Conservation (phyloP, 2,888 invertebrate genomes). For the Patella caerulea region DNA sequence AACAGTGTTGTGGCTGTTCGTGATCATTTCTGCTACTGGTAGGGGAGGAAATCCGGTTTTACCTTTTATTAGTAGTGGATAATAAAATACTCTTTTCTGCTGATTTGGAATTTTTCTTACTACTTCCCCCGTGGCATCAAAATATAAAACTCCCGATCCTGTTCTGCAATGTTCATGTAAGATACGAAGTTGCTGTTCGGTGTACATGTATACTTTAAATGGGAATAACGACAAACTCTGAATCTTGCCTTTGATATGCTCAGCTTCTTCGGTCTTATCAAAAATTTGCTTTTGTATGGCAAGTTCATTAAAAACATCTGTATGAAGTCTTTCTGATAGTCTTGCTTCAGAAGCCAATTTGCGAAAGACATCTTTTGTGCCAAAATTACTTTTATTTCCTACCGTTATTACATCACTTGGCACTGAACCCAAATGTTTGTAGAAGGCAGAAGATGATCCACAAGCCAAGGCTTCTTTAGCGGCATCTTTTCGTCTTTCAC, state of each 20-base stretch:
- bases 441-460: background rate
- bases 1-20: background rate
- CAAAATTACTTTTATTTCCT: background rate
- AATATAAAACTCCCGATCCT: background rate
- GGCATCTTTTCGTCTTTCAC: background rate
- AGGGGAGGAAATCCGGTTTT: background rate
- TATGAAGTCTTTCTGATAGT: background rate
- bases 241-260: background rate
- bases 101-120: background rate
- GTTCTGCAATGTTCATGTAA: background rate
- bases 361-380: background rate
- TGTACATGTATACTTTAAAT: background rate
- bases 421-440: background rate
- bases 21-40: background rate
- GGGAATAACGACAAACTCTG: background rate
- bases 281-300: background rate
- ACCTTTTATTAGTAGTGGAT: background rate
- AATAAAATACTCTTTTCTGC: background rate
- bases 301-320: background rate
- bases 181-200: background rate
- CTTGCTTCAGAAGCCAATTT: background rate
- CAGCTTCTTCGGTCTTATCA: background rate
- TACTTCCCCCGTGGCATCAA: constrained; percentile 1
- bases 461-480: background rate
- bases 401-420: background rate